Conservation (phyloP, 2,113 vertebrate genomes). For the Halcyon senegalensis region DNA sequence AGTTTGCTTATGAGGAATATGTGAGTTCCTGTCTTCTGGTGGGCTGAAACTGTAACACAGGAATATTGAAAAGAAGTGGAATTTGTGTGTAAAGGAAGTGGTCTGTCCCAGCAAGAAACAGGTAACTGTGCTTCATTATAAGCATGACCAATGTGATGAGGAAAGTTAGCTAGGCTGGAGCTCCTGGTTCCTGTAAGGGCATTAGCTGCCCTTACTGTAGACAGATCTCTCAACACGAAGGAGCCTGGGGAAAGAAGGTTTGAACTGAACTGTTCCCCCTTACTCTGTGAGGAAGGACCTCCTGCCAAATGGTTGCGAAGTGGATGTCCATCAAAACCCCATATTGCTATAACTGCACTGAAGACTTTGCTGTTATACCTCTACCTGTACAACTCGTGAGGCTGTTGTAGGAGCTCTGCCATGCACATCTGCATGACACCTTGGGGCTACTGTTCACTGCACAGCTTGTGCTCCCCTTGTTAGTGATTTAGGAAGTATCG, state of each 20-base stretch:
- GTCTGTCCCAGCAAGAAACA: neutral
- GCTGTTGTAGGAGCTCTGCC: neutral
- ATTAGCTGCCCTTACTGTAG: neutral
- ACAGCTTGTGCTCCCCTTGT: neutral
- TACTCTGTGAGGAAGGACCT: neutral
- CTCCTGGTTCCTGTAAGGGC: neutral
- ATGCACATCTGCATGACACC: neutral
- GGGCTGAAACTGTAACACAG: neutral
- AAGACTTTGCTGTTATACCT: neutral
- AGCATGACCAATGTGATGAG: neutral
- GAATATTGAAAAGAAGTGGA: neutral
- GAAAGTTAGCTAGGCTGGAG: neutral
- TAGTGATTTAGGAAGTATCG: constrained; percentile 4
- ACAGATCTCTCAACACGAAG: neutral
- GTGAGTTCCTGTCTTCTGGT: neutral
- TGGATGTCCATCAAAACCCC: neutral
- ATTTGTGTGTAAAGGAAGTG: neutral
- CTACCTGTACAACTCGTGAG: neutral
- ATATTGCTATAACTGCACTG: accelerated
- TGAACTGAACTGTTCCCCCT: neutral
- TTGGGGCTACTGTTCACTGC: neutral
- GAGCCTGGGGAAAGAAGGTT: neutral
- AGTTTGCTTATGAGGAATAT: neutral
- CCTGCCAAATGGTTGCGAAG: neutral
- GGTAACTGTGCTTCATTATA: neutral